Conservation (phyloP, 1,140 invertebrate species). For the Meloidogyne floridensis region DNA sequence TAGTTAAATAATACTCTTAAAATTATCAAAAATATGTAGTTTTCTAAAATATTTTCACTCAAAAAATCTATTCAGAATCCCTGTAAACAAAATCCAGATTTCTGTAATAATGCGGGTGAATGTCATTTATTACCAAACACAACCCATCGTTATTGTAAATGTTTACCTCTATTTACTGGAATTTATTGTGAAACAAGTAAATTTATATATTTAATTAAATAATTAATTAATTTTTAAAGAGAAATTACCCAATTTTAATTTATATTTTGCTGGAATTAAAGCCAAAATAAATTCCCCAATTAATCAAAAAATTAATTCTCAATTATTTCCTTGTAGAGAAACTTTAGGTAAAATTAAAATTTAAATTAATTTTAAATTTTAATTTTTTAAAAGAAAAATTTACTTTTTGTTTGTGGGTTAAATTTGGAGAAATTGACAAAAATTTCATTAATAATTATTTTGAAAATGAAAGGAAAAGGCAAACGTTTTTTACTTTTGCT, state of each 20-base stretch:
- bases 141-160: slow-evolving; percentile 18
- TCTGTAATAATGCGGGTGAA: neutral
- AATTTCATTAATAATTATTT: neutral
- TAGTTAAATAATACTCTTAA: too few species aligned
- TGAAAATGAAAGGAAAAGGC: neutral
- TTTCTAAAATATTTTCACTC: too few species aligned
- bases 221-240: neutral
- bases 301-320: slow-evolving; percentile 11
- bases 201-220: neutral
- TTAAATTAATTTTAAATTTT: neutral
- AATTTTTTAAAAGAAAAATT: neutral
- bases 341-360: too few species aligned
- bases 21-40: too few species aligned
- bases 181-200: slow-evolving; percentile 19
- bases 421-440: slow-evolving; percentile 14
- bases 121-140: slow-evolving; percentile 19
- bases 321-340: neutral
- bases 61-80: slow-evolving; percentile 11
- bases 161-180: slow-evolving; percentile 11
- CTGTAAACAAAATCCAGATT: slow-evolving; percentile 12
- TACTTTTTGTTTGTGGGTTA: slow-evolving; percentile 24
- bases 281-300: neutral
- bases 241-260: neutral
- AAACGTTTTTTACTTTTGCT: neutral
- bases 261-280: neutral